Evolutionary conservation across 2,888 invertebrate species (phyloP).

Genomic region (Trichopoda pennipes): DNA sequence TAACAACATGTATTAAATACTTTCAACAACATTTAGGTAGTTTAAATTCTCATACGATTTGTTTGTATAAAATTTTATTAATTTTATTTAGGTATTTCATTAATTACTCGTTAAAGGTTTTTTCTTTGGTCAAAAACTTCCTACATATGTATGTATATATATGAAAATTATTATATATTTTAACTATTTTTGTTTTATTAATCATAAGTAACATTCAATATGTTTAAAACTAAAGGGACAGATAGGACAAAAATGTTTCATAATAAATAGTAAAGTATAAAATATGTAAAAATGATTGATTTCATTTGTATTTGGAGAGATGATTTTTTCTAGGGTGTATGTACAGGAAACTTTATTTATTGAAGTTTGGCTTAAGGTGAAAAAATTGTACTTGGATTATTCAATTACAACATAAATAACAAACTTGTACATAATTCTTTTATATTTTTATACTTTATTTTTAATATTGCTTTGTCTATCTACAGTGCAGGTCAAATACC

Average conservation of each 20-base stretch:
- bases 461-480: conserved; percentile 21
- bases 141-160: conserved; percentile 49
- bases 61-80: conserved; percentile 54
- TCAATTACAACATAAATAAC: conserved; percentile 38
- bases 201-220: conserved; percentile 1
- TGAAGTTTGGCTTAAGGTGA: conserved; percentile 45
- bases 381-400: conserved; percentile 62
- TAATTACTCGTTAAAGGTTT: conserved; percentile 17
- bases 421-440: conserved; percentile 6
- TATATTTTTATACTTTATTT: background rate
- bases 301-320: conserved; percentile 15
- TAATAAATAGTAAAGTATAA: conserved; percentile 65
- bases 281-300: conserved; percentile 64
- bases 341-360: conserved; percentile 54
- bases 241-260: conserved; percentile 39
- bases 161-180: conserved; percentile 43
- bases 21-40: conserved; percentile 67
- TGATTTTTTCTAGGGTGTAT: conserved; percentile 46
- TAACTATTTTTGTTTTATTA: conserved; percentile 1
- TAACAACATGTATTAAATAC: conserved; percentile 66
- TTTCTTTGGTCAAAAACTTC: conserved; percentile 63
- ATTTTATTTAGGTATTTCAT: conserved; percentile 34
- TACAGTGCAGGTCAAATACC: conserved; percentile 16
- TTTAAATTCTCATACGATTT: conserved; percentile 51
- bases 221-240: conserved; percentile 40